Evolutionary conservation across 2,113 vertebrate species (phyloP).

Genomic region (Corapipo altera): DNA sequence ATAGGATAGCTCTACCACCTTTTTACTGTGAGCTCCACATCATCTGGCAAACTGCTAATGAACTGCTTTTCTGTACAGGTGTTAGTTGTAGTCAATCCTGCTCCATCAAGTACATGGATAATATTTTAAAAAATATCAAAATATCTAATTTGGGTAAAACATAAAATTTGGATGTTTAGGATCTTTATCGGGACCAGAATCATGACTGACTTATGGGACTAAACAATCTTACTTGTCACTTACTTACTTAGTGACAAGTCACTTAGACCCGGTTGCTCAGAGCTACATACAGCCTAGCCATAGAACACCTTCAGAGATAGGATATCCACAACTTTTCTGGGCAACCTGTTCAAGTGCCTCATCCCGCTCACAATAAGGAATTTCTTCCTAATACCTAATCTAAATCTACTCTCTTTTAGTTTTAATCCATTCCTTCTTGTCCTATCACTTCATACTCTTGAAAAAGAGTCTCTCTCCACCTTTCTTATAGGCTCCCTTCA

Average conservation of each 20-base stretch:
- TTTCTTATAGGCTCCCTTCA: background rate
- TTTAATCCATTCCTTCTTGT: background rate
- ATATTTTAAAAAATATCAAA: background rate
- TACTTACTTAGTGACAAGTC: too few species aligned
- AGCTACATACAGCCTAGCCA: background rate
- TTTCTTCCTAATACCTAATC: background rate
- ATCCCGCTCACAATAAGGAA: background rate
- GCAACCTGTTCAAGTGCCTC: background rate
- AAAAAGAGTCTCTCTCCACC: background rate
- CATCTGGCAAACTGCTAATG: background rate
- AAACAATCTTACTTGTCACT: background rate
- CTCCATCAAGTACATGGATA: background rate
- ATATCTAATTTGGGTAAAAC: background rate
- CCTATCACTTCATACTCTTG: background rate
- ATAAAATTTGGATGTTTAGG: background rate
- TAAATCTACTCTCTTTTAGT: background rate
- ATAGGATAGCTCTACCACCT: background rate
- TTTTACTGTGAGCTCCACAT: background rate
- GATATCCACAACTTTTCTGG: background rate
- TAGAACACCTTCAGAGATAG: too few species aligned
- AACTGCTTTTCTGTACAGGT: background rate
- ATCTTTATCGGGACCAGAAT: background rate
- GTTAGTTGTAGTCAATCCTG: background rate
- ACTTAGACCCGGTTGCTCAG: too few species aligned
- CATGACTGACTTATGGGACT: fast-evolving